Percentiles rank a stretch among this genome's conserved stretches.
phyloP scores from a whole-genome alignment of 53 echinoderm and acorn worm genomes.

The Paracentrotus lividus region DNA sequence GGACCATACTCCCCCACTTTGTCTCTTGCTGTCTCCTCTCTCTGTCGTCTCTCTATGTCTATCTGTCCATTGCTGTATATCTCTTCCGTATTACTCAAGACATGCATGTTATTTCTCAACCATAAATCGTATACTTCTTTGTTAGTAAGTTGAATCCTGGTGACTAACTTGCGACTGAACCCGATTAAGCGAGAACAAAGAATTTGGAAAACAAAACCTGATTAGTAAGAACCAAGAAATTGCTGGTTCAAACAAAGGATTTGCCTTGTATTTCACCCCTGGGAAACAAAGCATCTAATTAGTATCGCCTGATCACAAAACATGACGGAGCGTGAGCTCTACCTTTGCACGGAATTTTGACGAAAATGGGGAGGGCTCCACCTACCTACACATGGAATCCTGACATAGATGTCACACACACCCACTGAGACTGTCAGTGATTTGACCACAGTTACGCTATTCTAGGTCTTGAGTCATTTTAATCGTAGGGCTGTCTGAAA shows the following conservation, averaged over 20 bases:
- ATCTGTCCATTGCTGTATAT: no score
- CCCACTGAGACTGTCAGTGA: neutral
- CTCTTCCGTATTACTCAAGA: no score
- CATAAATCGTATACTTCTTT: no score
- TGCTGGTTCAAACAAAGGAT: neutral
- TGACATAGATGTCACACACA: conserved; percentile 32
- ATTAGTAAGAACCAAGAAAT: no score
- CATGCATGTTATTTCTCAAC: no score
- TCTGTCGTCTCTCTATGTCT: no score
- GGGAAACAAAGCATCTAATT: neutral
- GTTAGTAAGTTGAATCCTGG: neutral
- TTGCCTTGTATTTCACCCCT: neutral
- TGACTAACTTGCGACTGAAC: neutral
- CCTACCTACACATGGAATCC: no score
- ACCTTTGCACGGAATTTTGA: no score
- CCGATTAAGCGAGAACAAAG: no score
- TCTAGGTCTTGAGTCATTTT: neutral
- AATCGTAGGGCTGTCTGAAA: neutral
- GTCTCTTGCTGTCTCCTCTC: no score
- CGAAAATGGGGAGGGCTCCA: neutral
- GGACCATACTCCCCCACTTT: no score
- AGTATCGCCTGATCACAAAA: neutral
- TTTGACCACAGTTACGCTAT: neutral
- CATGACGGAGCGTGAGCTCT: neutral
- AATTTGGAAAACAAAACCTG: no score